These are phyloP conservation scores for Sylvietta virens DNA, from an alignment of 2,113 vertebrate genomes.

Conservation along the genomic window DNA sequence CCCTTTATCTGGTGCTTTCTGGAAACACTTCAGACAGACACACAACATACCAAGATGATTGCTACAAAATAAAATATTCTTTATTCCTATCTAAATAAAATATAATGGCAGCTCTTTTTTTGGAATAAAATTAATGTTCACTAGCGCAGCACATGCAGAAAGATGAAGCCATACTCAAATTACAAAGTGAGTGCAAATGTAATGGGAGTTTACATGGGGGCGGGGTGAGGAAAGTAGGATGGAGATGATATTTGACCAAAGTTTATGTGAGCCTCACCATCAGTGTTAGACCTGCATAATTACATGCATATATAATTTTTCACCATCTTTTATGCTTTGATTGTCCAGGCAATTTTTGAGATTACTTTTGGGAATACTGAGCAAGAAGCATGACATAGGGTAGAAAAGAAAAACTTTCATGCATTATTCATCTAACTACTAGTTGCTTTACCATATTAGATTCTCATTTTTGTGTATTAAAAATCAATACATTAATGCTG, in stretches of 20 bases:
- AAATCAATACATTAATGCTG: background rate
- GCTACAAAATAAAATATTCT: constrained; percentile 10
- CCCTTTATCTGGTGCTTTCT: constrained; percentile 50
- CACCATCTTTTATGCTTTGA: background rate
- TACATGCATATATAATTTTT: background rate
- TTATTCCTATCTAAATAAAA: constrained; percentile 45
- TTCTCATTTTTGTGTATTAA: background rate
- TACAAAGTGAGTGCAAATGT: constrained; percentile 9
- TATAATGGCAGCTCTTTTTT: constrained; percentile 7
- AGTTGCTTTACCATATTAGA: background rate
- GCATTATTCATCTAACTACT: background rate
- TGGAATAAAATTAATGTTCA: constrained; percentile 7
- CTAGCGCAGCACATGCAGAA: background rate
- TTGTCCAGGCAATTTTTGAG: background rate
- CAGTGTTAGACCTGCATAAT: background rate
- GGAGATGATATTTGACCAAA: background rate
- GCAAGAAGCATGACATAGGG: background rate
- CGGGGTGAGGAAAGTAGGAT: background rate
- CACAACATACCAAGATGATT: constrained; percentile 9
- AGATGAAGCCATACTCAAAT: constrained; percentile 1
- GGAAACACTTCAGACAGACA: constrained; percentile 42
- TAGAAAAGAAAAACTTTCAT: background rate
- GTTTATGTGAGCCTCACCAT: background rate
- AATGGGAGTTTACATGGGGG: background rate
- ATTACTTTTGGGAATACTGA: background rate